Evolutionary conservation across 2,797 vertebrate species (phyloP).

Genomic region (Tauraco hartlaubi): DNA sequence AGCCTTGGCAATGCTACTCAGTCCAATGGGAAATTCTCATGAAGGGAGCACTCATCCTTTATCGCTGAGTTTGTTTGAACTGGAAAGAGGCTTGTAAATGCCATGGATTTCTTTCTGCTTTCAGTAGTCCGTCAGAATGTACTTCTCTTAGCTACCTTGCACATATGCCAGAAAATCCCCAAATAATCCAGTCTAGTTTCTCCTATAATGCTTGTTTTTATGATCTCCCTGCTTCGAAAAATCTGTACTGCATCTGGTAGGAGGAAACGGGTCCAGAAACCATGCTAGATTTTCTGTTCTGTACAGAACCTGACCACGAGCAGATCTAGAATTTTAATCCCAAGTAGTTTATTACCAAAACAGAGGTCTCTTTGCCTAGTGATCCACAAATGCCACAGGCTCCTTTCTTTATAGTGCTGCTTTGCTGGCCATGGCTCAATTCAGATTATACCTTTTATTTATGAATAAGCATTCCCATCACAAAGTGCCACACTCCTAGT

Average conservation of each 20-base stretch:
- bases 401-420: neutral
- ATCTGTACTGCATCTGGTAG: neutral
- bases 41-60: conserved; percentile 30
- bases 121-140: neutral
- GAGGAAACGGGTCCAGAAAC: neutral
- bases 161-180: neutral
- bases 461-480: neutral
- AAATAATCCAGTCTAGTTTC: neutral
- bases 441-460: neutral
- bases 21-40: conserved; percentile 23
- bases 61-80: neutral
- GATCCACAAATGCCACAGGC: neutral
- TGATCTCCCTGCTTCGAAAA: neutral
- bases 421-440: neutral
- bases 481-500: neutral
- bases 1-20: conserved; percentile 33
- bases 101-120: neutral
- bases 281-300: neutral
- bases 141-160: neutral
- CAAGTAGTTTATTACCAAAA: neutral
- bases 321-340: neutral
- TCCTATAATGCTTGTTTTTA: neutral
- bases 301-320: neutral
- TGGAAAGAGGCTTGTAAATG: conserved; percentile 14
- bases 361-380: neutral